Percentiles rank a stretch among this genome's conserved stretches.
Conservation (phyloP, 2,888 invertebrate genomes). For the Cataglyphis livida region DNA sequence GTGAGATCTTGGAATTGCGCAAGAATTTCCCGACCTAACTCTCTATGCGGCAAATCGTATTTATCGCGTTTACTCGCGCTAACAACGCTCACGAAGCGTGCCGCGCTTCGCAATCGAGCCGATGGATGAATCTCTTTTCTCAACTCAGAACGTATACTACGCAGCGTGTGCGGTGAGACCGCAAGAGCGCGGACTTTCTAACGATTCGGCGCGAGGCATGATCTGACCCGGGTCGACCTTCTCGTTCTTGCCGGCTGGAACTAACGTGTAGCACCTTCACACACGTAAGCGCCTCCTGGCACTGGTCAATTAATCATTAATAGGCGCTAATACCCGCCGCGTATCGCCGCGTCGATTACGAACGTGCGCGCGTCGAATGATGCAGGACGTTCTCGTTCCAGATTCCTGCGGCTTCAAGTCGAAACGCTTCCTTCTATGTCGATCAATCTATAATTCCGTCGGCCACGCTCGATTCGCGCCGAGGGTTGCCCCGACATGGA, state of each 20-base stretch:
- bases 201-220: slow-evolving; percentile 72
- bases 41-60: slow-evolving; percentile 57
- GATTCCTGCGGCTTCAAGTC: slow-evolving; percentile 58
- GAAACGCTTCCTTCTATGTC: slow-evolving; percentile 48
- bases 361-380: slow-evolving; percentile 46
- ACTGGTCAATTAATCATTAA: slow-evolving; percentile 82
- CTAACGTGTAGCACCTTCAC: slow-evolving; percentile 74
- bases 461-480: slow-evolving; percentile 27
- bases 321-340: slow-evolving; percentile 76
- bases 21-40: slow-evolving; percentile 64
- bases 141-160: slow-evolving; percentile 45
- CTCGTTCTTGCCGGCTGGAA: slow-evolving; percentile 65
- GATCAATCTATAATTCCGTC: slow-evolving; percentile 39
- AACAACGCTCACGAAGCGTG: slow-evolving; percentile 52
- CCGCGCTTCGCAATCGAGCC: slow-evolving; percentile 58
- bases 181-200: slow-evolving; percentile 80
- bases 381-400: slow-evolving; percentile 50
- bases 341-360: slow-evolving; percentile 61
- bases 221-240: slow-evolving; percentile 79
- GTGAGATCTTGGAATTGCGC: slow-evolving; percentile 62
- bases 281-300: slow-evolving; percentile 71
- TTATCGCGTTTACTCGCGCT: slow-evolving; percentile 59
- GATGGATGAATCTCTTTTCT: slow-evolving; percentile 63
- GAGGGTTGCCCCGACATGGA: slow-evolving; percentile 35
- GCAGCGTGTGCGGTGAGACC: slow-evolving; percentile 41